Conservation (phyloP, 30 jellyfish, hydroid and myxozoan genomes). For the Aurelia aurita complex sp. Pacific region DNA sequence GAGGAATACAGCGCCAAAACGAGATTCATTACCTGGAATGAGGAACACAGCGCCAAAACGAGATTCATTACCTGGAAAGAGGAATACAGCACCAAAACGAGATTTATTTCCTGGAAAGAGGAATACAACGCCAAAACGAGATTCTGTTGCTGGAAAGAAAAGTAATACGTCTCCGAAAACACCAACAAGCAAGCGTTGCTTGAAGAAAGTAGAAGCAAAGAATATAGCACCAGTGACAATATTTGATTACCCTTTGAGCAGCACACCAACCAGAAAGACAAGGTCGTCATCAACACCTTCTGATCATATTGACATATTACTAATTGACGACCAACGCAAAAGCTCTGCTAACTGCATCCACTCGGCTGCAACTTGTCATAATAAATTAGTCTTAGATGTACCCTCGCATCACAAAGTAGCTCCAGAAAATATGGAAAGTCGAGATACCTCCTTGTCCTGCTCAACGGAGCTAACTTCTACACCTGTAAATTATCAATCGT, state of each 20-base stretch:
- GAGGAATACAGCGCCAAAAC: no score
- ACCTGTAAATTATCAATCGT: neutral
- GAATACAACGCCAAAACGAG: no score
- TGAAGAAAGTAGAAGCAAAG: neutral
- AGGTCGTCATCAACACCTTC: neutral
- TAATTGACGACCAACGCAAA: neutral
- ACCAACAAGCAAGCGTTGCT: neutral
- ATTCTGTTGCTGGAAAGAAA: no score
- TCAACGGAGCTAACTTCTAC: neutral
- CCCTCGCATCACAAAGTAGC: neutral
- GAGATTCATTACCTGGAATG: no score
- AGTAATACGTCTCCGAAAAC: no score
- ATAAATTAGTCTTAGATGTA: no score
- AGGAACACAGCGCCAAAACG: no score
- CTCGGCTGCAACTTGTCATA: neutral
- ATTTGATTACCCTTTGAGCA: neutral
- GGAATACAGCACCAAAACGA: neutral
- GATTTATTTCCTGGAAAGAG: neutral
- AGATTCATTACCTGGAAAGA: no score
- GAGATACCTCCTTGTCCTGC: neutral
- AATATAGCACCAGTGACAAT: neutral
- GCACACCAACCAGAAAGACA: neutral
- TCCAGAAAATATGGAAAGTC: neutral
- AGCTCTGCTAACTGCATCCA: neutral
- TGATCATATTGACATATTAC: neutral